Evolutionary conservation across 2,888 invertebrate genomes (phyloP).

Genomic region (Clistopyga incitator): DNA sequence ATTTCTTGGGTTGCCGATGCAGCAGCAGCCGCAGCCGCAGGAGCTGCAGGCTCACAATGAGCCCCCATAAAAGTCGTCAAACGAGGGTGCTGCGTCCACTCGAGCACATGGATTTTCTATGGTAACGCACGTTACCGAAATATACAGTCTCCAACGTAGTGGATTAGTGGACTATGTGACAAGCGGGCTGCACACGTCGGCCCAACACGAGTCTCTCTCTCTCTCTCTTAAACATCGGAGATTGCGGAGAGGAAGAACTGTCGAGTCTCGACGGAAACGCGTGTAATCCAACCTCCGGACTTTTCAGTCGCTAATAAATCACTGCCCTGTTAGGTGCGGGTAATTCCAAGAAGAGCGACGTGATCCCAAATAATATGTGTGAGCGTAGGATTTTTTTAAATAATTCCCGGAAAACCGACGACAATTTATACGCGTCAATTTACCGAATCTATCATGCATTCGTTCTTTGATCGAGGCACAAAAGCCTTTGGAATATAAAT

Average conservation of each 20-base stretch:
- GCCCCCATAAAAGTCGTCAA: constrained; percentile 69
- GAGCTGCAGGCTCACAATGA: constrained; percentile 65
- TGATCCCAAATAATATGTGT: constrained; percentile 22
- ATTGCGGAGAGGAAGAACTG: constrained; percentile 43
- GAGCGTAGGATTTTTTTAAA: constrained; percentile 3
- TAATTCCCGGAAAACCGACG: constrained; percentile 18
- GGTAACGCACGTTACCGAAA: constrained; percentile 46
- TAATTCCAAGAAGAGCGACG: constrained; percentile 51
- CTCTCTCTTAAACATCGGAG: constrained; percentile 12
- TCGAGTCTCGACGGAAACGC: constrained; percentile 46
- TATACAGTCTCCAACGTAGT: constrained; percentile 38
- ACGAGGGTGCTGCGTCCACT: constrained; percentile 54
- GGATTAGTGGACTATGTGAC: constrained; percentile 57
- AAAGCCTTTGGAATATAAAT: constrained; percentile 40
- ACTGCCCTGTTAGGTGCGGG: constrained; percentile 55
- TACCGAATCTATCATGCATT: constrained; percentile 17
- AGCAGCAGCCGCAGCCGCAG: constrained; percentile 53
- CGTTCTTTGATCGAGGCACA: constrained; percentile 42
- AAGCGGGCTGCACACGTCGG: constrained; percentile 55
- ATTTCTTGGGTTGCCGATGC: constrained; percentile 47
- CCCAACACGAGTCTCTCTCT: constrained; percentile 45
- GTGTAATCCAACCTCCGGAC: constrained; percentile 37
- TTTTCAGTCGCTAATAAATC: constrained; percentile 57
- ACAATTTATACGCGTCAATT: constrained; percentile 54
- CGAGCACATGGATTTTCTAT: constrained; percentile 53